Percentiles rank a stretch among this genome's conserved stretches.
These are phyloP conservation scores for Brachionus calyciflorus DNA, from an alignment of 1,140 invertebrate species.

Conservation along the genomic window DNA sequence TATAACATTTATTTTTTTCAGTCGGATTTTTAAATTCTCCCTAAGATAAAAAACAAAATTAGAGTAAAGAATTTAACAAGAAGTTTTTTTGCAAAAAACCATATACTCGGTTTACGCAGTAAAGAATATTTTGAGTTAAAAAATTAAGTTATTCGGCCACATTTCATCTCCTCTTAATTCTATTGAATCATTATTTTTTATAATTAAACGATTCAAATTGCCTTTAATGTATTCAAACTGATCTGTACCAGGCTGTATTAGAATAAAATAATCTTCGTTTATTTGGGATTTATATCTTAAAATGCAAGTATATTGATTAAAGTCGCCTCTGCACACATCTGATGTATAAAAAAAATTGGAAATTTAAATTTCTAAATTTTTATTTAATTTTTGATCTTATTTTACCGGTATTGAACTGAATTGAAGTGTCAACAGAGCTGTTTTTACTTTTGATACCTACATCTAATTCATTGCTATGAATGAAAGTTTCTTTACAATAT, in stretches of 20 bases:
- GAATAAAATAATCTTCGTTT: not conserved
- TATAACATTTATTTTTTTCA: not conserved
- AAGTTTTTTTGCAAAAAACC: no score
- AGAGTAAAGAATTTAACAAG: no score
- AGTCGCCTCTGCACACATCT: slow-evolving; percentile 21
- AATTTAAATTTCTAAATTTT: no score
- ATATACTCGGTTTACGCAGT: no score
- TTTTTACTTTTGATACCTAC: slow-evolving; percentile 30
- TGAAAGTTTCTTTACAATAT: not conserved
- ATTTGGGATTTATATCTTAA: not conserved
- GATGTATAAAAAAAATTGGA: no score
- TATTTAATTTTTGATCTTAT: not conserved
- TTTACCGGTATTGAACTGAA: not conserved
- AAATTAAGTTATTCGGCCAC: slow-evolving; percentile 22
- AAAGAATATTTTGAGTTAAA: no score
- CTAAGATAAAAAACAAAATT: no score
- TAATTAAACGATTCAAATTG: not conserved
- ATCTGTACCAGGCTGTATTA: slow-evolving; percentile 1
- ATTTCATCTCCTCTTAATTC: slow-evolving; percentile 6
- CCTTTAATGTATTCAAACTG: slow-evolving; percentile 15
- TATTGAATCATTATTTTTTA: not conserved
- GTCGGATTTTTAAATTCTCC: slow-evolving; percentile 18
- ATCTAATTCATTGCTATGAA: not conserved
- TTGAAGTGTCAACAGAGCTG: not conserved
- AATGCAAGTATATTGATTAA: slow-evolving; percentile 11